Conservation (phyloP, 2,888 invertebrate species). For the Chrysolina haemoptera region DNA sequence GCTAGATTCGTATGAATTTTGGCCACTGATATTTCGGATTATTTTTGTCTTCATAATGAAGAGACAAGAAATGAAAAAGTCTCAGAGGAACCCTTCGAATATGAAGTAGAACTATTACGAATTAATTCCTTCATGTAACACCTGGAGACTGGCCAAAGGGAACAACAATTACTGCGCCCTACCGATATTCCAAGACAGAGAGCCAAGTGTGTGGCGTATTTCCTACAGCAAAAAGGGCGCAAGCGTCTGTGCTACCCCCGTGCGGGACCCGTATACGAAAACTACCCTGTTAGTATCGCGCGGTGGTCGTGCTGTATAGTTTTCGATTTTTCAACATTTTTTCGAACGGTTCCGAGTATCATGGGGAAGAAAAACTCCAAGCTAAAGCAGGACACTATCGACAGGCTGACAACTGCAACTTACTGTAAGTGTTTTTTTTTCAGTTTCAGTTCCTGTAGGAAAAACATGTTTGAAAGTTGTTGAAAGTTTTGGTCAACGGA, state of each 20-base stretch:
- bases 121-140: not conserved
- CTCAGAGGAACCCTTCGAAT: too few relatives aligned
- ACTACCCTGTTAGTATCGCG: slow-evolving; percentile 33
- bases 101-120: too few relatives aligned
- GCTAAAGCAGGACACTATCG: slow-evolving; percentile 95
- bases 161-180: not conserved
- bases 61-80: too few relatives aligned
- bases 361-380: slow-evolving; percentile 98
- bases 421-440: slow-evolving; percentile 85
- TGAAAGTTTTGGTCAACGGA: not conserved
- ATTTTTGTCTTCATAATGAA: too few relatives aligned
- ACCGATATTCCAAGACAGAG: slow-evolving; percentile 22
- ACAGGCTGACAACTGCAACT: slow-evolving; percentile 91
- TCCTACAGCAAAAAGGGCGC: slow-evolving; percentile 46
- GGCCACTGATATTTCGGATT: too few relatives aligned
- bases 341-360: slow-evolving; percentile 22
- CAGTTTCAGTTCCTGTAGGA: not conserved
- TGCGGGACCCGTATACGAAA: slow-evolving; percentile 18
- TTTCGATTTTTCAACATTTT: slow-evolving; percentile 25
- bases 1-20: too few relatives aligned
- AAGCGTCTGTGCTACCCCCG: slow-evolving; percentile 46
- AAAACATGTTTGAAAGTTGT: slow-evolving; percentile 2
- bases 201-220: slow-evolving; percentile 21
- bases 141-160: not conserved
- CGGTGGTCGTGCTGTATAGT: slow-evolving; percentile 30